Base-by-base conservation (phyloP, 2,113 vertebrate genomes). In the Crocuta crocuta region DNA sequence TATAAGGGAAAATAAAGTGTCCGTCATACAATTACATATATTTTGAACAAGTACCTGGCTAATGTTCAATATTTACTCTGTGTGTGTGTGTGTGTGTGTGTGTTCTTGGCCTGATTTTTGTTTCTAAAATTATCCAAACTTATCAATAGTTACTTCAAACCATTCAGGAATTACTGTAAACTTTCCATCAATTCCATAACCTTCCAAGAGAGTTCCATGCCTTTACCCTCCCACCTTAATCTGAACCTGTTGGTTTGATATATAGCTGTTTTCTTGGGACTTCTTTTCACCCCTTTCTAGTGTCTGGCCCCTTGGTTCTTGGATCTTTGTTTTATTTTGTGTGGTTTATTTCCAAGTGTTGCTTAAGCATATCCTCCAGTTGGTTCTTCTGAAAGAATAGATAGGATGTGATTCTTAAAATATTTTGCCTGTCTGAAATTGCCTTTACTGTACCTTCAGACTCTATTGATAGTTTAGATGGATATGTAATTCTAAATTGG, bases 381-480 rank as follows among this genome's bases (percentile, higher is more conserved):
- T 81, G 21, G 68, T 95, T 90, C 68, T 68, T 26, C 45, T 33
- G 35, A 93, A 89, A 35, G 48, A 68, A 13, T 63, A 87, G 33
- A 90, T 70, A 43, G 33, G 17, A 65, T 43, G 1, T 70, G 4
- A 80, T 85, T 78, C 79, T 45, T 28, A 92, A 94, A 84, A n/a
- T 89, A 39, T 33, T 82, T 93, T 90, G 15, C 7, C 15, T 83
- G 12, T 73, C 53, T 68, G 31, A 97, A 94, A 87, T 71, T 71
- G 9, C 19, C 35, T 88, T 85, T 65, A 83, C n/a, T 90, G 39
- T 5, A 74, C 9, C 12, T 88, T 70, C 2, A 58, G 8, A 71
- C 4, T 73, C 93, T 90, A 82, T 82, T 66, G 43, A 78, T 63
- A 65, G 16, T 70, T 61, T 89, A 13, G 7, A 66, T 66, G n/a